Evolutionary conservation across 2,888 invertebrate genomes (phyloP).

Genomic region (Plebejus argus): DNA sequence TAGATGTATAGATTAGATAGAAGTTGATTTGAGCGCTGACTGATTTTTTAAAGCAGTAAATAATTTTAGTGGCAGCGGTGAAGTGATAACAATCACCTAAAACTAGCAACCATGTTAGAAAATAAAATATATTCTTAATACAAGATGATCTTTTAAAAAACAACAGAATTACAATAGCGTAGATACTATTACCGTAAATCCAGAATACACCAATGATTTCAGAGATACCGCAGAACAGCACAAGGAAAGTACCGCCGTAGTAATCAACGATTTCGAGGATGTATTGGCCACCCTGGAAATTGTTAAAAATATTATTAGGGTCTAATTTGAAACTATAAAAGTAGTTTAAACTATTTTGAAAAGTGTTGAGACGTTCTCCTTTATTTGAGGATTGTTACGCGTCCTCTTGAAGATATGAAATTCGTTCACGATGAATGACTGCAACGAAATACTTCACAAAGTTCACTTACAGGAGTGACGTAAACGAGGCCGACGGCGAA

Average conservation of each 20-base stretch:
- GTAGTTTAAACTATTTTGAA: background rate
- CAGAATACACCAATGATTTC: conserved; percentile 88
- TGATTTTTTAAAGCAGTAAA: background rate
- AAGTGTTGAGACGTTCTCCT: background rate
- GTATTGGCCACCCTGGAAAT: conserved; percentile 87
- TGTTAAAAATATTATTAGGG: background rate
- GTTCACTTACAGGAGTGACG: conserved; percentile 84
- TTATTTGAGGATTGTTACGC: background rate
- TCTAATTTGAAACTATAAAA: background rate
- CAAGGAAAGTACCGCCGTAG: conserved; percentile 90
- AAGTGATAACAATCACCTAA: background rate
- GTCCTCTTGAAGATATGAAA: no score
- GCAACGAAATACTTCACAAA: background rate
- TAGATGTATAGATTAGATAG: no score
- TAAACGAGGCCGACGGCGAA: conserved; percentile 86
- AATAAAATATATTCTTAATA: no score
- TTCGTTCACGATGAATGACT: background rate
- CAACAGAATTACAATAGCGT: no score
- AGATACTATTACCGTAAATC: conserved; percentile 83
- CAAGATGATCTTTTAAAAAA: no score
- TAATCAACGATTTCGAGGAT: conserved; percentile 87
- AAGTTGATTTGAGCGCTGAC: no score
- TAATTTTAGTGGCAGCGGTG: background rate
- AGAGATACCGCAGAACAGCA: conserved; percentile 83
- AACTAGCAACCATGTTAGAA: no score